Percentiles rank a stretch among this genome's conserved stretches.
These are phyloP conservation scores for Lepus townsendii DNA, from an alignment of 2,797 vertebrate species.

Conservation along the genomic window DNA sequence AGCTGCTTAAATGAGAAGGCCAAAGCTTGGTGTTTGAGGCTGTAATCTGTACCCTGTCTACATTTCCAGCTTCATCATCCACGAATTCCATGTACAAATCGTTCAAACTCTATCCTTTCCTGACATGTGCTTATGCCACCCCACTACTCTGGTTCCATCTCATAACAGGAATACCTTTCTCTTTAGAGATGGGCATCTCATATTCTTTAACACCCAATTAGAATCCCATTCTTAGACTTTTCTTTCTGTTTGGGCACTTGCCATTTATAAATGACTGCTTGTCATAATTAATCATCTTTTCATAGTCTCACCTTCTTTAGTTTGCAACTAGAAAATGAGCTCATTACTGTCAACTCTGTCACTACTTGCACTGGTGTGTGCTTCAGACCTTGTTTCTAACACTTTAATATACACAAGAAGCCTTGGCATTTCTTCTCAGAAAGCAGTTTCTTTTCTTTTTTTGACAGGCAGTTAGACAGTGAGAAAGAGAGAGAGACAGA, in stretches of 20 bases:
- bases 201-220: not conserved
- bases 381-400: not conserved
- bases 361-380: not conserved
- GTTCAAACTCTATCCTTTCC: not conserved
- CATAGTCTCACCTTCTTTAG: not conserved
- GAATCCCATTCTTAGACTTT: not conserved
- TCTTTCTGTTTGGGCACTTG: not conserved
- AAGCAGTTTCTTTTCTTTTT: not conserved
- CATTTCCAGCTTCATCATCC: not conserved
- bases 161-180: not conserved
- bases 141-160: not conserved
- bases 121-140: not conserved
- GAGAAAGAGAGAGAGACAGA: no score
- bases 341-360: not conserved
- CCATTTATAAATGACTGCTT: conserved; percentile 29
- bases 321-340: conserved; percentile 3
- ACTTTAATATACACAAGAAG: not conserved
- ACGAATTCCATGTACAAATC: not conserved
- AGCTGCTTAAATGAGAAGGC: conserved; percentile 23
- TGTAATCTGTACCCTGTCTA: not conserved
- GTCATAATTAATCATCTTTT: conserved; percentile 4
- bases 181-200: not conserved
- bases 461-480: no score
- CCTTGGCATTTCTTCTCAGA: not conserved
- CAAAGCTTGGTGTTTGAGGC: not conserved